Evolutionary conservation across 1,140 invertebrate genomes (phyloP), one percentile per base, ranked within the genome.

Genomic region (Cyphomyrmex costatus): DNA sequence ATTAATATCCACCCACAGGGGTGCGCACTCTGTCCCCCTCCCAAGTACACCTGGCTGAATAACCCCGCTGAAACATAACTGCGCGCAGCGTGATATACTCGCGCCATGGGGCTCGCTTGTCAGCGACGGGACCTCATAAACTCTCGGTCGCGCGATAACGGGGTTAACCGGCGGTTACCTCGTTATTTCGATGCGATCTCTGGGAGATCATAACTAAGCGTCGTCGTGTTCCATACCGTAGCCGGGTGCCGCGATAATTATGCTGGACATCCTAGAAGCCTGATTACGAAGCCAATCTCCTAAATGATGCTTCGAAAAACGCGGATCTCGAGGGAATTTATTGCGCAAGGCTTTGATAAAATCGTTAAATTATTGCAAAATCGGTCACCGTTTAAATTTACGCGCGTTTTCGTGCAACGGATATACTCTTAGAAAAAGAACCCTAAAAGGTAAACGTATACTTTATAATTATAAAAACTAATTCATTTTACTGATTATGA

Each of bases 41-140:
- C 14, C n/a, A 65, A 53, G 51, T 53, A 65, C 85, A 80, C 76
- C 65, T 65, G 78, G 21, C 66, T 49, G 86, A 89, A 84, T 88
- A 90, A 88, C 71, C 86, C 63, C 86, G 92, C 71, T 92, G 93
- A 93, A 93, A 93, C 91, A 90, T 90, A 91, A 90, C 89, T 84
- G 66, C 86, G 46, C 74, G 36, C 46, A 42, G 36, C 86, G 83
- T 94, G 93, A 94, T 93, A 93, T 92, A 94, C 88, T 91, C 89
- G 86, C 91, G 91, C 90, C 92, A 89, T 92, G 93, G 91, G 92
- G 91, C 92, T 93, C 91, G 89, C 92, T 93, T 93, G 92, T 94
- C 93, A 92, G 88, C 93, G 90, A 83, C 68, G 65, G 87, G 74
- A 90, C 88, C 86, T 85, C 88, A 91, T 91, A 91, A 92, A 91